Conservation (phyloP, 1,140 invertebrate genomes). For the Melitaea cinxia region DNA sequence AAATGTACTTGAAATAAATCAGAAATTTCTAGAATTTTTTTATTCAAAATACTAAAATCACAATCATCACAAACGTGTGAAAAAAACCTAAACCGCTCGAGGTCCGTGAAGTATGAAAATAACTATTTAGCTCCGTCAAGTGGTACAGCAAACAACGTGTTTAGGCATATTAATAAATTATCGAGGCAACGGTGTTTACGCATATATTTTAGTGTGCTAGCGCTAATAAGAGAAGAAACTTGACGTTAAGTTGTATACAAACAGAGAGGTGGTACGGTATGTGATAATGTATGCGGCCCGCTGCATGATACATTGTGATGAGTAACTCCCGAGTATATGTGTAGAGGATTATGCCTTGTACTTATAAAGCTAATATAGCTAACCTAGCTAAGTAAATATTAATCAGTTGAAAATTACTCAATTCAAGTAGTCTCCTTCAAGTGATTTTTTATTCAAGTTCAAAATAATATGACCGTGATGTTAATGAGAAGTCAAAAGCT, state of each 20-base stretch:
- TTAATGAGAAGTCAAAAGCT: too few relatives aligned
- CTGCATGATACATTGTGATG: neutral
- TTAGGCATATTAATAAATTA: conserved; percentile 69
- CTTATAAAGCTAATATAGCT: too few relatives aligned
- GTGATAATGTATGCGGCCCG: neutral
- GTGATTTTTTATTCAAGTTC: too few relatives aligned
- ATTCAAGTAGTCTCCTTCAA: too few relatives aligned
- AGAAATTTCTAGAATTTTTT: too few relatives aligned
- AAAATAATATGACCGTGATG: too few relatives aligned
- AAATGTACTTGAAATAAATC: too few relatives aligned
- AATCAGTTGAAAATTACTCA: too few relatives aligned
- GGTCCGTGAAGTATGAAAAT: conserved; percentile 16
- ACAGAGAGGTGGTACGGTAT: conserved; percentile 28
- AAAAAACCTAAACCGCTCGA: neutral
- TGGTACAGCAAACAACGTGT: conserved; percentile 47
- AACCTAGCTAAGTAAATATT: too few relatives aligned
- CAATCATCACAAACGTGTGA: neutral
- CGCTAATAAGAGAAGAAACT: conserved; percentile 63
- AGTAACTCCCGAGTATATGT: neutral
- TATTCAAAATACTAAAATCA: too few relatives aligned
- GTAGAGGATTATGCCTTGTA: neutral
- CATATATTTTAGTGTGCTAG: conserved; percentile 59
- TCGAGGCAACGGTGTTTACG: conserved; percentile 50
- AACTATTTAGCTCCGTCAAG: conserved; percentile 40
- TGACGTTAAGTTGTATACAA: conserved; percentile 58